Percentiles rank a stretch among this genome's conserved stretches.
These are phyloP conservation scores for Tonatia bakeri DNA, from an alignment of 2,113 vertebrate genomes.

Conservation along the genomic window DNA sequence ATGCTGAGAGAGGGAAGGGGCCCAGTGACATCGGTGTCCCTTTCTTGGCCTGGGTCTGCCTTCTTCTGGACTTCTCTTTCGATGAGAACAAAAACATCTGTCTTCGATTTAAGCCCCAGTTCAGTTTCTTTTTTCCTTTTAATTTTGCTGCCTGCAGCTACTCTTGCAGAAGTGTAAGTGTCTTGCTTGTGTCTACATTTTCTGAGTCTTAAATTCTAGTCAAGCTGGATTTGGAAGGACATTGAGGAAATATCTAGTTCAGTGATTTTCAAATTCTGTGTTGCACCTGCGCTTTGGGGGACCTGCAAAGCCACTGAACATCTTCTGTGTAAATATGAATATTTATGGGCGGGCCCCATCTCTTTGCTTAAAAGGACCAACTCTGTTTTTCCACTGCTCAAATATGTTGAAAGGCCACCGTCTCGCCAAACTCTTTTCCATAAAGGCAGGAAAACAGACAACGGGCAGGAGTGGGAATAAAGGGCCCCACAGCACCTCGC, in stretches of 20 bases:
- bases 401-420: not conserved
- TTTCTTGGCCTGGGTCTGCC: not conserved
- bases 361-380: not conserved
- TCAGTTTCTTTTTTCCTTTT: not conserved
- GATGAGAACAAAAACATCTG: not conserved
- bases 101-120: not conserved
- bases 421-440: not conserved
- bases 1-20: not conserved
- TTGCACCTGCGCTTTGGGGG: not conserved
- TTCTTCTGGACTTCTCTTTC: not conserved
- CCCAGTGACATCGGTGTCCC: rapidly evolving
- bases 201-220: not conserved
- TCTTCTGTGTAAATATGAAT: not conserved
- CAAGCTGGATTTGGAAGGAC: not conserved
- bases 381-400: not conserved
- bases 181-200: not conserved
- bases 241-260: not conserved
- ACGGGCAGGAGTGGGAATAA: not conserved
- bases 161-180: too few relatives aligned
- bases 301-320: not conserved
- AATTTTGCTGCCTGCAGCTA: not conserved
- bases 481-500: rapidly evolving
- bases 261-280: not conserved
- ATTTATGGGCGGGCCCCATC: not conserved
- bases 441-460: not conserved